Percentiles rank a stretch among this genome's conserved stretches.
These are phyloP conservation scores for Esox masquinongy DNA, from an alignment of 2,797 vertebrate genomes.

Conservation along the genomic window DNA sequence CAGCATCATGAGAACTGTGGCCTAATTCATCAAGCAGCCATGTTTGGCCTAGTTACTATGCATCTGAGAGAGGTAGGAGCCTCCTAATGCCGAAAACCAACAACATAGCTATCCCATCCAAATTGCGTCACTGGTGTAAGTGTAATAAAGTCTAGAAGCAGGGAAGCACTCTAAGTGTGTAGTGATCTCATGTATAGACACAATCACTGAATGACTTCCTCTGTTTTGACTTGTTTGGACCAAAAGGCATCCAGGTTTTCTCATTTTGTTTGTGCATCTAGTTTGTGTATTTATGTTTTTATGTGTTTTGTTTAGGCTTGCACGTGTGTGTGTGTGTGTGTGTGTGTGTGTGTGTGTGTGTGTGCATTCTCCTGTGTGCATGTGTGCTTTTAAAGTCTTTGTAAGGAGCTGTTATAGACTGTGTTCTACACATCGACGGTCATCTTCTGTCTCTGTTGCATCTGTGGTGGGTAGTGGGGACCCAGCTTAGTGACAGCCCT, in stretches of 20 bases:
- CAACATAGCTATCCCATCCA: slow-evolving; percentile 4
- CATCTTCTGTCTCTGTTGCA: slow-evolving; percentile 19
- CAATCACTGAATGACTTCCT: neutral
- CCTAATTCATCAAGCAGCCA: slow-evolving; percentile 59
- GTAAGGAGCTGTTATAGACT: neutral
- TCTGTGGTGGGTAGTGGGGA: slow-evolving; percentile 34
- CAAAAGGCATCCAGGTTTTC: neutral
- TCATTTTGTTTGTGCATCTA: neutral
- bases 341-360: neutral
- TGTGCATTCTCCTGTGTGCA: too few species aligned
- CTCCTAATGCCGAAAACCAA: slow-evolving; percentile 15
- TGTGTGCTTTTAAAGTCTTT: neutral
- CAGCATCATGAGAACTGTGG: slow-evolving; percentile 57
- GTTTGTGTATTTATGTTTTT: too few species aligned
- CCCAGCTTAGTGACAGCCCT: slow-evolving; percentile 25
- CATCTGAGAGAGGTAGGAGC: slow-evolving; percentile 1
- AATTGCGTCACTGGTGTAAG: slow-evolving; percentile 15
- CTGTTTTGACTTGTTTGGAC: neutral
- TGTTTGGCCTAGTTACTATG: slow-evolving; percentile 55
- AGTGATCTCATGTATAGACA: neutral
- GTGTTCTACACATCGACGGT: neutral
- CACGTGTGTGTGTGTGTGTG: neutral
- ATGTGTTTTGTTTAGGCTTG: neutral
- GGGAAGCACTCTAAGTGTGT: neutral
- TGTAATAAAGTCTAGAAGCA: neutral